Conservation (phyloP, 2,888 invertebrate species). For the Elysia crispata region DNA sequence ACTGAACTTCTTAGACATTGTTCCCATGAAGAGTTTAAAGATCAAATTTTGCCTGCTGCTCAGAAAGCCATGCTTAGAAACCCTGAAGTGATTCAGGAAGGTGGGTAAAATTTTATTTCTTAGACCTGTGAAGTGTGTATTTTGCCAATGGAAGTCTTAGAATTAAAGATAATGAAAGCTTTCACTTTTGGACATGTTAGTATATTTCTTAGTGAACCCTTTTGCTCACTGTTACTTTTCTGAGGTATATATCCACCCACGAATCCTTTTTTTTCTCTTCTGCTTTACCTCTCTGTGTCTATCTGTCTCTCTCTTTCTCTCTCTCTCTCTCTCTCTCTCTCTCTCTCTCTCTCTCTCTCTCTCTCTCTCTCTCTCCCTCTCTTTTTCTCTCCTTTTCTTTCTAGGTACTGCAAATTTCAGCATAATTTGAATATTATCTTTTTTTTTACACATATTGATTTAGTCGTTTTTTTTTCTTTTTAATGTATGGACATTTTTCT, state of each 20-base stretch:
- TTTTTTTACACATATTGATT: too few species aligned
- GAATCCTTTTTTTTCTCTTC: conserved; percentile 15
- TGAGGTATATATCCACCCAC: neutral
- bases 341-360: neutral
- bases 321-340: conserved; percentile 37
- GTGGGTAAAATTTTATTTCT: conserved; percentile 61
- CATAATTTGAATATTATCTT: too few species aligned
- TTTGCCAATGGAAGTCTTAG: neutral
- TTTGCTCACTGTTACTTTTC: neutral
- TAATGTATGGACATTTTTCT: too few species aligned
- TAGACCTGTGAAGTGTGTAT: conserved; percentile 1
- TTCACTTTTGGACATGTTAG: neutral
- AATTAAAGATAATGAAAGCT: neutral
- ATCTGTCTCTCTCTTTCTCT: conserved; percentile 17
- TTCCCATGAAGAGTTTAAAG: conserved; percentile 83
- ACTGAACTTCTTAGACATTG: conserved; percentile 66
- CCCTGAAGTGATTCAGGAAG: conserved; percentile 89
- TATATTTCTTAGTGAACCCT: neutral
- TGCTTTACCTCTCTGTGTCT: too few species aligned
- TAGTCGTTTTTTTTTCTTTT: too few species aligned
- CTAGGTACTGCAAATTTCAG: too few species aligned
- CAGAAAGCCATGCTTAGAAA: conserved; percentile 94
- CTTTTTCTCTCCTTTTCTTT: neutral
- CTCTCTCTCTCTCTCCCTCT: neutral
- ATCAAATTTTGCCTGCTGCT: conserved; percentile 87